phyloP scores from a whole-genome alignment of 2,888 invertebrate species.

The Cinara cedri region DNA sequence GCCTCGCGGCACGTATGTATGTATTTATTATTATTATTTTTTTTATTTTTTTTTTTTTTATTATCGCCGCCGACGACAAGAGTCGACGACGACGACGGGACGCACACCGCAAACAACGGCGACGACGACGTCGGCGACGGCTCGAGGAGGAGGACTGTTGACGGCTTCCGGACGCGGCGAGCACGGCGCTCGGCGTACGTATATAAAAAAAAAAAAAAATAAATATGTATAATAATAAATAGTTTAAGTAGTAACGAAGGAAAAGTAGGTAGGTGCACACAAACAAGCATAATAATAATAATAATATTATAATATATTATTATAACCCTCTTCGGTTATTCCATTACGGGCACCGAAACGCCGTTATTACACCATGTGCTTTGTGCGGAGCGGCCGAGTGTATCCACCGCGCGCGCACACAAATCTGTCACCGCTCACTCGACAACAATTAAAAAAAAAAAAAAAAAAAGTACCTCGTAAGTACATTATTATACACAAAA shows the following conservation, averaged over 20 bases:
- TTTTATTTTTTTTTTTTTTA: too few relatives aligned
- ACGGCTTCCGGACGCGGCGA: constrained; percentile 43
- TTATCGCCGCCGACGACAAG: background rate
- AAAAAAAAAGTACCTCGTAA: background rate
- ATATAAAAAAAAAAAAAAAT: background rate
- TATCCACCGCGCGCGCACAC: background rate
- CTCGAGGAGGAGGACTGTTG: constrained; percentile 39
- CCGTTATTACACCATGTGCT: constrained; percentile 27
- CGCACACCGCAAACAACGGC: background rate
- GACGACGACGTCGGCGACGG: background rate
- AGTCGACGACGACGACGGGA: background rate
- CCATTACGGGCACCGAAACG: constrained; percentile 16
- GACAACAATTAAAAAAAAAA: constrained; percentile 26
- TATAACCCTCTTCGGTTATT: constrained; percentile 33
- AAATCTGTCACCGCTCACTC: constrained; percentile 54
- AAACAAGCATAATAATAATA: background rate
- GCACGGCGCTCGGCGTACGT: background rate
- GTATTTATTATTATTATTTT: too few relatives aligned
- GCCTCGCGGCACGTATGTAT: too few relatives aligned
- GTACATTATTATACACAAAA: background rate
- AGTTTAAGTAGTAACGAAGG: background rate
- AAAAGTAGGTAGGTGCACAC: background rate
- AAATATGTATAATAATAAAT: constrained; percentile 31
- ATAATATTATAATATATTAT: background rate
- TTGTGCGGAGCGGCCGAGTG: background rate